Evolutionary conservation across 2,888 invertebrate genomes (phyloP).

Genomic region (Syrphus vitripennis): DNA sequence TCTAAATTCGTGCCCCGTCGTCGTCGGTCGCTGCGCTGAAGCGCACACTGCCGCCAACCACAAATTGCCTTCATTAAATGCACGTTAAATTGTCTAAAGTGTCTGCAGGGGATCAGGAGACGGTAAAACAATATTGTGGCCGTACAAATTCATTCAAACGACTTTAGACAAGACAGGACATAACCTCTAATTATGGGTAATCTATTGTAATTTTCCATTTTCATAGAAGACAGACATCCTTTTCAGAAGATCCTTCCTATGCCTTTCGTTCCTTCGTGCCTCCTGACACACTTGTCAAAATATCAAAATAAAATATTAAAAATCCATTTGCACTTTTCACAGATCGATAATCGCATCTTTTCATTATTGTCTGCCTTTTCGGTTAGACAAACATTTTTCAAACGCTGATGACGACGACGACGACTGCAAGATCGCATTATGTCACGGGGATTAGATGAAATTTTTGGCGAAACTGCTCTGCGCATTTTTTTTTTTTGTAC

Average conservation of each 20-base stretch:
- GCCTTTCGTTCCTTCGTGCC: background rate
- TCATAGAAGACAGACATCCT: background rate
- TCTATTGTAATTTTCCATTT: conserved; percentile 6
- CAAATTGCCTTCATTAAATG: conserved; percentile 66
- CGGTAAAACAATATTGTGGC: background rate
- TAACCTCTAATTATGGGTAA: conserved; percentile 50
- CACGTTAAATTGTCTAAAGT: conserved; percentile 49
- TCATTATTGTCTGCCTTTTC: conserved; percentile 28
- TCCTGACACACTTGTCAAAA: conserved; percentile 64
- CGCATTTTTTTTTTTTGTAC: conserved; percentile 31
- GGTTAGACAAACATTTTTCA: conserved; percentile 25
- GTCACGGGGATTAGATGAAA: conserved; percentile 54
- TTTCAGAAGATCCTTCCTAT: conserved; percentile 8
- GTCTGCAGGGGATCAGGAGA: conserved; percentile 11
- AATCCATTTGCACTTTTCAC: conserved; percentile 59
- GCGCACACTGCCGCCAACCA: conserved; percentile 5
- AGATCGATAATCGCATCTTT: conserved; percentile 55
- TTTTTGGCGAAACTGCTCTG: conserved; percentile 47
- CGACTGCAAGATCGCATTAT: conserved; percentile 49
- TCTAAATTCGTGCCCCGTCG: conserved; percentile 16
- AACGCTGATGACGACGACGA: background rate
- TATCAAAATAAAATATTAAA: conserved; percentile 62
- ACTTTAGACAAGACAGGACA: conserved; percentile 8
- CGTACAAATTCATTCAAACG: conserved; percentile 16
- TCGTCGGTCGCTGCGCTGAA: background rate